Conservation (phyloP, 2,888 invertebrate species). For the Scaptomyza cyrtandrae region DNA sequence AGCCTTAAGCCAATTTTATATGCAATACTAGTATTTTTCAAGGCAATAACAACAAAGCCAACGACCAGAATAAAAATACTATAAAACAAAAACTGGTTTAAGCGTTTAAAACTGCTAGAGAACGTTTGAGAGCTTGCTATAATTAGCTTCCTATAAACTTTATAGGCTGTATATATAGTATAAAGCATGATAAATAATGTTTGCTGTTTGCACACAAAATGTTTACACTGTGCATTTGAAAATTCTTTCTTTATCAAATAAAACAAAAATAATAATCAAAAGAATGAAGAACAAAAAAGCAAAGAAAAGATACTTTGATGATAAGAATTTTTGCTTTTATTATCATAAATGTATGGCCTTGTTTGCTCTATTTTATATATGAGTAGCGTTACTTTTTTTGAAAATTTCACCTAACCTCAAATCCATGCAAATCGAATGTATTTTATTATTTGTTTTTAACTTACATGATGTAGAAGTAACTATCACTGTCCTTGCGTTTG, state of each 20-base stretch:
- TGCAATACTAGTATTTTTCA: conserved; percentile 51
- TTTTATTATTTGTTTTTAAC: conserved; percentile 42
- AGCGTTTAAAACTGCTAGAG: conserved; percentile 21
- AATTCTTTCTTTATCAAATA: background rate
- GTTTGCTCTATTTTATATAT: background rate
- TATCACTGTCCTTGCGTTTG: conserved; percentile 82
- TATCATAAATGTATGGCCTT: conserved; percentile 6
- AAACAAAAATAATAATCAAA: background rate
- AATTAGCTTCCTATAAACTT: conserved; percentile 33
- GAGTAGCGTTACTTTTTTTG: background rate
- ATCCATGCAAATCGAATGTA: background rate
- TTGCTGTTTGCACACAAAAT: conserved; percentile 12
- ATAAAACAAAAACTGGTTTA: conserved; percentile 53
- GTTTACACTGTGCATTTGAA: conserved; percentile 16
- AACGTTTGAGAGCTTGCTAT: conserved; percentile 33
- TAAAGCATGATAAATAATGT: conserved; percentile 18
- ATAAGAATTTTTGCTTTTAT: conserved; percentile 1
- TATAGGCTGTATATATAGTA: no score
- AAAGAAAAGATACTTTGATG: background rate
- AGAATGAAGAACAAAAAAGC: background rate
- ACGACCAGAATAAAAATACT: conserved; percentile 10
- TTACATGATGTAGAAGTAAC: conserved; percentile 84
- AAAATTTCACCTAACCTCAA: no score
- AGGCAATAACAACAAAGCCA: conserved; percentile 33
- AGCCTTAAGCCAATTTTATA: conserved; percentile 28